These are phyloP conservation scores for Cirrhinus molitorella DNA, from an alignment of 2,797 vertebrate genomes.

Conservation along the genomic window DNA sequence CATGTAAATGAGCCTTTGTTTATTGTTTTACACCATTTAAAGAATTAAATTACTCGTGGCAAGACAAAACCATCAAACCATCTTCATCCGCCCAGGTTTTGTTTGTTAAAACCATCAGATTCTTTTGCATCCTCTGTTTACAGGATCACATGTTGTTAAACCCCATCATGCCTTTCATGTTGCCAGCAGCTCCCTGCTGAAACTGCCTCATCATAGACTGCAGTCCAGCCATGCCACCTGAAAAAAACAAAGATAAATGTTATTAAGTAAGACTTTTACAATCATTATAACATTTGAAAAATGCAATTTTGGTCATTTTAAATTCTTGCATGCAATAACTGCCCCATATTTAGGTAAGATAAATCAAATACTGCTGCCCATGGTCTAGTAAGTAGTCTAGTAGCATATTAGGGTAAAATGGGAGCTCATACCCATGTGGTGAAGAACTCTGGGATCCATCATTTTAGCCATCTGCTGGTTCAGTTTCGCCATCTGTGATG, in stretches of 20 bases:
- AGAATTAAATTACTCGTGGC: constrained; percentile 60
- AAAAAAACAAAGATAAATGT: neutral
- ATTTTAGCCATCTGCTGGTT: constrained; percentile 99
- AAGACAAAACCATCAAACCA: constrained; percentile 53
- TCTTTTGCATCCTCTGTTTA: constrained; percentile 65
- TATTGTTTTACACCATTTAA: constrained; percentile 65
- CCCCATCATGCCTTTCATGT: constrained; percentile 99
- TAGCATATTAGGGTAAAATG: neutral
- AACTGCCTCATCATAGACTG: constrained; percentile 99
- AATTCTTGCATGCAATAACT: neutral
- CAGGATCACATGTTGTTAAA: constrained; percentile 97
- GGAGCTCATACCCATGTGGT: constrained; percentile 92
- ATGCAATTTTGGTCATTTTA: neutral
- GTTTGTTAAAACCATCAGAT: constrained; percentile 43
- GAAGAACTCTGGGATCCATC: constrained; percentile 98
- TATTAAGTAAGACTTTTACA: neutral
- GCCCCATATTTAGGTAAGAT: neutral
- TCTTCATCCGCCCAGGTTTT: constrained; percentile 46
- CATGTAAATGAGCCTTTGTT: constrained; percentile 57
- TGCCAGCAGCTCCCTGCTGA: constrained; percentile 97
- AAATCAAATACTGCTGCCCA: neutral
- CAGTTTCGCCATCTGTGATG: constrained; percentile 96
- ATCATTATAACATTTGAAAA: neutral
- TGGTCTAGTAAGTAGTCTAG: neutral
- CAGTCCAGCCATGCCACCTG: constrained; percentile 97